Percentiles rank a stretch among this genome's conserved stretches.
Evolutionary conservation across 2,113 vertebrate genomes (phyloP).

Genomic region (Coreoperca whiteheadi): DNA sequence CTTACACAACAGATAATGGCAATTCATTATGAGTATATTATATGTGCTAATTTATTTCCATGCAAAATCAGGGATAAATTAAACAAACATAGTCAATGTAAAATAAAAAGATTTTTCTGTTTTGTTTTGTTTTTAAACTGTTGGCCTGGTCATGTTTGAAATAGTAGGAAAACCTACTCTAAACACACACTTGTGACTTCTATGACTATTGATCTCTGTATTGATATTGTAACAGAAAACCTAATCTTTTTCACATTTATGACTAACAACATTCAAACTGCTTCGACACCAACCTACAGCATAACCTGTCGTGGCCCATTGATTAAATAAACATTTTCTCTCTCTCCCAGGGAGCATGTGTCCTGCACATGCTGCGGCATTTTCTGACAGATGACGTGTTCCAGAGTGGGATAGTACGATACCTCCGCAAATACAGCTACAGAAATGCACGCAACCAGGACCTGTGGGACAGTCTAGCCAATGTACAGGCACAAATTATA

Average conservation of each 20-base stretch:
- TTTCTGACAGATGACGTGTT: slow-evolving; percentile 85
- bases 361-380: slow-evolving; percentile 86
- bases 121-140: not conserved
- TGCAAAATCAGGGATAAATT: not conserved
- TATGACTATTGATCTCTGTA: not conserved
- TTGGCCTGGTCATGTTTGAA: not conserved
- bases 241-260: not conserved
- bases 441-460: slow-evolving; percentile 85
- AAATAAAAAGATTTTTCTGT: not conserved
- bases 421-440: slow-evolving; percentile 84
- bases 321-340: not conserved
- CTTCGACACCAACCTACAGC: not conserved
- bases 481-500: slow-evolving; percentile 68
- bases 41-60: not conserved
- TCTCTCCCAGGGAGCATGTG: slow-evolving; percentile 82
- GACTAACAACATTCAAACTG: not conserved
- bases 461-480: slow-evolving; percentile 85
- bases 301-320: not conserved
- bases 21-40: not conserved
- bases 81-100: not conserved
- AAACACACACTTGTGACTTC: not conserved
- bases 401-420: slow-evolving; percentile 85
- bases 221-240: not conserved
- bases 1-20: not conserved
- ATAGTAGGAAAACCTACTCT: not conserved